These are phyloP conservation scores for Dendrophyllia cribrosa DNA, from an alignment of 64 coral and sea anemone species.

Conservation along the genomic window DNA sequence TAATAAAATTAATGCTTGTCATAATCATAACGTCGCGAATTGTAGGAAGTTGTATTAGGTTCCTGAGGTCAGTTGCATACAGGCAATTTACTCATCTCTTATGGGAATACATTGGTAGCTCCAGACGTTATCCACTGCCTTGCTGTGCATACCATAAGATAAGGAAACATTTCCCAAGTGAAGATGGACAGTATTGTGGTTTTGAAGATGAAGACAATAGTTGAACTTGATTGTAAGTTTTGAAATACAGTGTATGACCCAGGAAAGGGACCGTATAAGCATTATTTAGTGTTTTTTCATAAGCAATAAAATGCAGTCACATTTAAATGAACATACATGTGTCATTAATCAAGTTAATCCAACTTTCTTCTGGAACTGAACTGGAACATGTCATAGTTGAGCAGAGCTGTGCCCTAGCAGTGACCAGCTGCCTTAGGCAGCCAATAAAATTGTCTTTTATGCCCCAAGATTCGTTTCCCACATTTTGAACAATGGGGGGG, in stretches of 20 bases:
- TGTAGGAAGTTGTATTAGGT: slow-evolving; percentile 52
- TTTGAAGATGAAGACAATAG: slow-evolving; percentile 57
- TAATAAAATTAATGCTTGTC: no score
- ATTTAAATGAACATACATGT: no score
- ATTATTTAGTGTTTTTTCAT: no score
- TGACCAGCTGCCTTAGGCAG: no score
- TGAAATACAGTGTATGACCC: no score
- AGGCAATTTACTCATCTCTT: slow-evolving; percentile 60
- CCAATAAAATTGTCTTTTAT: no score
- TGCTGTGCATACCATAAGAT: slow-evolving; percentile 60
- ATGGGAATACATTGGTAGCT: slow-evolving; percentile 45
- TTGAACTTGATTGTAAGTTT: no score
- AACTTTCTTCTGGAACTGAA: background rate
- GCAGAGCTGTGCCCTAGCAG: background rate
- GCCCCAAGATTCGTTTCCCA: background rate
- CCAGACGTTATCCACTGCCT: slow-evolving; percentile 36
- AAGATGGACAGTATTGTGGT: slow-evolving; percentile 35
- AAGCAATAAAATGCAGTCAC: no score
- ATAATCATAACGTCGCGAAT: no score
- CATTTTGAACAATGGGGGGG: slow-evolving; percentile 33
- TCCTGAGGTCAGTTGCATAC: slow-evolving; percentile 76
- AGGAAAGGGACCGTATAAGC: no score
- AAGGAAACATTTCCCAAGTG: slow-evolving; percentile 35
- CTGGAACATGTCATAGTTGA: background rate
- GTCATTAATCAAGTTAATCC: background rate